Percentiles rank a stretch among this genome's conserved stretches.
Evolutionary conservation across 2,113 vertebrate genomes (phyloP).

Genomic region (Poicephalus gulielmi): DNA sequence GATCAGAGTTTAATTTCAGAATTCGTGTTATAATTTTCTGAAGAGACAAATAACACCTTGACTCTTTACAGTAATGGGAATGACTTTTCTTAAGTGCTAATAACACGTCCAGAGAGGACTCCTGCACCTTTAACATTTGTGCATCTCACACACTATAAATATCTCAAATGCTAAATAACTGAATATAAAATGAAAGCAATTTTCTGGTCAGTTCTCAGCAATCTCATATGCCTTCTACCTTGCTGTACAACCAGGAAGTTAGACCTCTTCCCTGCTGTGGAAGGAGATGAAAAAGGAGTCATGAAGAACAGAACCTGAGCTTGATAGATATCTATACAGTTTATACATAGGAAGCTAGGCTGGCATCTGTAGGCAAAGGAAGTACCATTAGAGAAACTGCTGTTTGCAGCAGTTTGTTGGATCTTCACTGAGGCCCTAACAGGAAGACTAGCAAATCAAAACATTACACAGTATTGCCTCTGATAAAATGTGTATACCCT

Average conservation of each 20-base stretch:
- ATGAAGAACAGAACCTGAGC: background rate
- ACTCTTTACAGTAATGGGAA: background rate
- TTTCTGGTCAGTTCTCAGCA: background rate
- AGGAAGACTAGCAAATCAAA: background rate
- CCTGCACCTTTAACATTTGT: background rate
- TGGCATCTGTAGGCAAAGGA: background rate
- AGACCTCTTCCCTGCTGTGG: background rate
- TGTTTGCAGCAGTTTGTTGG: background rate
- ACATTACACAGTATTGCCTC: background rate
- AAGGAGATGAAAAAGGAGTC: background rate
- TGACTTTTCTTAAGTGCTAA: background rate
- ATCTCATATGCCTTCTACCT: background rate
- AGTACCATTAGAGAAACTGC: background rate
- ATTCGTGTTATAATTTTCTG: background rate
- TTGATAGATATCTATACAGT: background rate
- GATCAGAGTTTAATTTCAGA: background rate
- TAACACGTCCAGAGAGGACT: background rate
- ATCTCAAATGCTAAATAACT: background rate
- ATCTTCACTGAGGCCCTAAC: background rate
- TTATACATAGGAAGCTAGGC: background rate
- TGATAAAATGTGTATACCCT: background rate
- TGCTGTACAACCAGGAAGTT: background rate
- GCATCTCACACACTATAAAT: background rate
- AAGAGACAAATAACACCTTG: background rate
- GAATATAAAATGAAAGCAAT: background rate